Base-by-base conservation (phyloP, 2,797 vertebrate genomes). In the Ptychobarbus kaznakovi region DNA sequence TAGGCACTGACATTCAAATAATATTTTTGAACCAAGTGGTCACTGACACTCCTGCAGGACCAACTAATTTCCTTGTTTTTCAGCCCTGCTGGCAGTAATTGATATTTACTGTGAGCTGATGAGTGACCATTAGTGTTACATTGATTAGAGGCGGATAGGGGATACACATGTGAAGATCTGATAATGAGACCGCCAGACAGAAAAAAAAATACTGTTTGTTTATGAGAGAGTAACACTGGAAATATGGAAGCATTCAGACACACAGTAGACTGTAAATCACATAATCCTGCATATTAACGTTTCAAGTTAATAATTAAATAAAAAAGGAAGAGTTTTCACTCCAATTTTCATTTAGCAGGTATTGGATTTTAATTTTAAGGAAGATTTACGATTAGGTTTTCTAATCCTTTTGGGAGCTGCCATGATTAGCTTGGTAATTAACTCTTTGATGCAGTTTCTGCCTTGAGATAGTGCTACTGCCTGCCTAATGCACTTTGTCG, bases 401-500 rank as follows among this genome's bases (percentile, higher is more conserved):
- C 75, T 87, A 90, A 87, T 90, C 89, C 87, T 80, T 82, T 78
- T 51, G 81, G 87, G 82, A 83, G 69, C 87, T 82, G 79, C 81
- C 66, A 73, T 87, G 87, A 90, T 88, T 86, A 90, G 76, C 84
- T 88, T 80, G 65, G 79, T 90, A 90, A 90, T 88, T 87, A 88
- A 87, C 89, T 87, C 87, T 89, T 88, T 87, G 86, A 89, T 87
- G 82, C 88, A 81, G 86, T 89, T 90, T 88, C 84, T 56, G 72
- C 79, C 63, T 65, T 72, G 44, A 87, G 86, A 82, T 88, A 86
- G 79, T 20, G n/a, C 79, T 76, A 81, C 75, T 75, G 78, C 51
- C 83, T 63, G 74, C 80, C 76, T 86, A 88, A 88, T 70, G 75
- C 35, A 79, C 66, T 77, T 90, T 53, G 79, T 80, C 82, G 77